Evolutionary conservation across 2,113 vertebrate genomes (phyloP).

Genomic region (Barnardius zonarius): DNA sequence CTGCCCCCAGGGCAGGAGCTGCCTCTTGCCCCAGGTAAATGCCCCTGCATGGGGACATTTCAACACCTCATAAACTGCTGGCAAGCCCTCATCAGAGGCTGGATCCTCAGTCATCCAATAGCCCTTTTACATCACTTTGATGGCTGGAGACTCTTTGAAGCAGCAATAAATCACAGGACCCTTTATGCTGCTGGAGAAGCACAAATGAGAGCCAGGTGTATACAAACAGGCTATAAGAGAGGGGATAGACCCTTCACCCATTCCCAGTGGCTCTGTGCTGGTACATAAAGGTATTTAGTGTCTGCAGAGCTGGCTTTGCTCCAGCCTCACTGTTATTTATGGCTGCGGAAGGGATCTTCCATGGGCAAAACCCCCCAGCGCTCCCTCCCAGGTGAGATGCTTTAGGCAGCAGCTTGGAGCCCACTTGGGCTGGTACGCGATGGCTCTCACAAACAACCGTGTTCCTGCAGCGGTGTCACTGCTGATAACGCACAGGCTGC

Average conservation of each 20-base stretch:
- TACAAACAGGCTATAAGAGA: not conserved
- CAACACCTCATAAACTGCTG: not conserved
- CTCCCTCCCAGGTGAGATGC: not conserved
- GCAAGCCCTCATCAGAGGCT: not conserved
- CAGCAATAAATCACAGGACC: not conserved
- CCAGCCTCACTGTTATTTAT: rapidly evolving
- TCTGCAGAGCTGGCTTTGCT: not conserved
- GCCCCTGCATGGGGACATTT: rapidly evolving
- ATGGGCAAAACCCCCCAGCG: rapidly evolving
- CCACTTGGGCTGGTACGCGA: not conserved
- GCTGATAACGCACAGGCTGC: not conserved
- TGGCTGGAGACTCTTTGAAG: not conserved
- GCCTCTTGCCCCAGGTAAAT: not conserved
- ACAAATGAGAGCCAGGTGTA: not conserved
- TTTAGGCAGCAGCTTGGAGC: not conserved
- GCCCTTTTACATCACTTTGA: not conserved
- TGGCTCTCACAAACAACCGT: rapidly evolving
- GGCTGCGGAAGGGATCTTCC: not conserved
- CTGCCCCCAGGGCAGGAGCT: not conserved
- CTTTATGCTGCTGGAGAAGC: not conserved
- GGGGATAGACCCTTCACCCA: not conserved
- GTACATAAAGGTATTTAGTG: not conserved
- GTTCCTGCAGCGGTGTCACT: not conserved
- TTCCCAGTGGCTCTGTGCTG: rapidly evolving
- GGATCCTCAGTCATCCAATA: not conserved